phyloP scores from a whole-genome alignment of 1,140 invertebrate genomes.

The Lepidurus packardi region DNA sequence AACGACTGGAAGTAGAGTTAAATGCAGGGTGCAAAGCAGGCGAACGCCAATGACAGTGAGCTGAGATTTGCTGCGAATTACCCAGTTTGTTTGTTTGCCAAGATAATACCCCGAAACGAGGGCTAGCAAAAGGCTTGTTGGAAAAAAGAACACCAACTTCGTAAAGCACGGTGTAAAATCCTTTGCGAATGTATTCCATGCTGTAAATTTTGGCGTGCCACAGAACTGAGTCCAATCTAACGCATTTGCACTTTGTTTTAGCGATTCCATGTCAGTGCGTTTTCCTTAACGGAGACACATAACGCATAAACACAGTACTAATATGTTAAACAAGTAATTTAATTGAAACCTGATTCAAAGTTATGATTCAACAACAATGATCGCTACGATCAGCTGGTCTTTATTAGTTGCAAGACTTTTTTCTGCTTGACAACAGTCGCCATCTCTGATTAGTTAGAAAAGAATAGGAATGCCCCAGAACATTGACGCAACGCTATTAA shows the following conservation, averaged over 20 bases:
- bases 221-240: not conserved
- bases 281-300: not conserved
- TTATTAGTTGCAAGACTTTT: not conserved
- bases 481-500: not conserved
- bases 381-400: too few relatives aligned
- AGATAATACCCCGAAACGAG: conserved; percentile 29
- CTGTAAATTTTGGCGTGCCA: not conserved
- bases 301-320: not conserved
- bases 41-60: conserved; percentile 20
- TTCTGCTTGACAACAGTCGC: not conserved
- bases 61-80: conserved; percentile 15
- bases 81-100: conserved; percentile 32
- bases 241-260: not conserved
- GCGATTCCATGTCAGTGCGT: not conserved
- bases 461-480: not conserved
- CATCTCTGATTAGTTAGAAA: not conserved
- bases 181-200: not conserved
- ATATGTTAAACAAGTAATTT: too few relatives aligned
- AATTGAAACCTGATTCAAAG: too few relatives aligned
- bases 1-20: conserved; percentile 28
- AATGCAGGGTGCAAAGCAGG: not conserved
- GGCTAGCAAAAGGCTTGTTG: conserved; percentile 29
- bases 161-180: conserved; percentile 31
- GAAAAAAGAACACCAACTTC: conserved; percentile 27
- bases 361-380: too few relatives aligned